Evolutionary conservation across 2,113 vertebrate genomes (phyloP).

Genomic region (Cygnus atratus): DNA sequence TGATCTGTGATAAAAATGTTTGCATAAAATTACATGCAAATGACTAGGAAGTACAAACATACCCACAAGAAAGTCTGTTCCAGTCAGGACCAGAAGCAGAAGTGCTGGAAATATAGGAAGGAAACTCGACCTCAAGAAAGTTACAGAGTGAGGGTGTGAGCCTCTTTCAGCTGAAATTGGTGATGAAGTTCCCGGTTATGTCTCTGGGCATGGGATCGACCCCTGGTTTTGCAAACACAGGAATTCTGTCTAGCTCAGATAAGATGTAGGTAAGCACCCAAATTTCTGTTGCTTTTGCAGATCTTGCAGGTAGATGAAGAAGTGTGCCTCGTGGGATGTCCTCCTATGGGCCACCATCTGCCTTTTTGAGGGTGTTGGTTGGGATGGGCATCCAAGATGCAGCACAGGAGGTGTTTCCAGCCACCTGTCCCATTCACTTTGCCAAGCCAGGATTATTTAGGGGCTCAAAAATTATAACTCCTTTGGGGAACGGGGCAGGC

Average conservation of each 20-base stretch:
- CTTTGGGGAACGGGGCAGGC: not conserved
- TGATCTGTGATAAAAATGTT: conserved; percentile 70
- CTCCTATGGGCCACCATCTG: not conserved
- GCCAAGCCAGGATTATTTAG: not conserved
- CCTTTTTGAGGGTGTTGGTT: not conserved
- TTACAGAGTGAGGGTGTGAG: not conserved
- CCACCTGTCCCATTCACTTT: not conserved
- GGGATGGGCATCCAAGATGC: not conserved
- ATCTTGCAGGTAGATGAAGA: not conserved
- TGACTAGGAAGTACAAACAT: conserved; percentile 61
- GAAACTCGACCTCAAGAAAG: conserved; percentile 13
- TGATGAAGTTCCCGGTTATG: not conserved
- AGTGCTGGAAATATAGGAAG: conserved; percentile 55
- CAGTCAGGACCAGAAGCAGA: conserved; percentile 56
- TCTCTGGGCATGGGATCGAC: not conserved
- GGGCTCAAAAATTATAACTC: not conserved
- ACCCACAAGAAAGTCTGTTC: conserved; percentile 61
- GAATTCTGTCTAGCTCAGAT: not conserved
- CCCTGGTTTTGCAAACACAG: not conserved
- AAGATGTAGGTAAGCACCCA: not conserved
- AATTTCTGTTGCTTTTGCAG: not conserved
- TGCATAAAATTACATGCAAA: conserved; percentile 67
- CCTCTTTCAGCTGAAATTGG: not conserved
- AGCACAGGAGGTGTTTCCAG: not conserved
- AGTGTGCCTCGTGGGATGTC: not conserved